Evolutionary conservation across 2,888 invertebrate species (phyloP).

Genomic region (Buathra laborator): DNA sequence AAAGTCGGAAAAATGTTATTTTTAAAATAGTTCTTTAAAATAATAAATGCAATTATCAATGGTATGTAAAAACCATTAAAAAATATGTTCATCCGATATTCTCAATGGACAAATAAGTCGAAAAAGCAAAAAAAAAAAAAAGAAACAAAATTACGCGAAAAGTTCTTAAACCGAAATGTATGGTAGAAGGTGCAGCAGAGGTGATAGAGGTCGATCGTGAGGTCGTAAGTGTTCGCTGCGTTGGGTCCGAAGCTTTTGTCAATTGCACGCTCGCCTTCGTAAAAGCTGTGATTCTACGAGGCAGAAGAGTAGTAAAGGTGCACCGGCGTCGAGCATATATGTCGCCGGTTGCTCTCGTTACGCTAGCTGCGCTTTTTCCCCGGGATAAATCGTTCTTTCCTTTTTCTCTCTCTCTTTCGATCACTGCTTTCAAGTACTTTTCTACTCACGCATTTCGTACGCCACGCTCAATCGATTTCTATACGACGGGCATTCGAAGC

Average conservation of each 20-base stretch:
- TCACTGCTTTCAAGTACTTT: not conserved
- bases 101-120: not conserved
- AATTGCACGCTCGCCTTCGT: conserved; percentile 21
- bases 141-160: not conserved
- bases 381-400: not conserved
- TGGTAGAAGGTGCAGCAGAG: not conserved
- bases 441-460: not conserved
- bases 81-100: not conserved
- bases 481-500: not conserved
- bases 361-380: not conserved
- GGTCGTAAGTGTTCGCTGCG: not conserved
- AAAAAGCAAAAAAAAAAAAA: not conserved
- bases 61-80: not conserved
- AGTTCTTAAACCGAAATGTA: not conserved
- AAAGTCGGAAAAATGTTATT: too few relatives aligned
- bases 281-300: conserved; percentile 28
- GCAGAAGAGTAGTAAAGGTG: conserved; percentile 14
- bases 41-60: not conserved
- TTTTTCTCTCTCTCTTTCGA: conserved; percentile 1
- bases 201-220: conserved; percentile 20
- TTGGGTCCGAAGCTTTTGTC: not conserved
- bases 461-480: not conserved
- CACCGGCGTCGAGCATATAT: conserved; percentile 8
- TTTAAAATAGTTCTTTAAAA: too few relatives aligned
- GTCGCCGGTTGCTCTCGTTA: conserved; percentile 25